Percentiles rank a stretch among this genome's conserved stretches.
Conservation (phyloP, 92 coral and sea anemone genomes). For the Epizoanthus fatuus region DNA sequence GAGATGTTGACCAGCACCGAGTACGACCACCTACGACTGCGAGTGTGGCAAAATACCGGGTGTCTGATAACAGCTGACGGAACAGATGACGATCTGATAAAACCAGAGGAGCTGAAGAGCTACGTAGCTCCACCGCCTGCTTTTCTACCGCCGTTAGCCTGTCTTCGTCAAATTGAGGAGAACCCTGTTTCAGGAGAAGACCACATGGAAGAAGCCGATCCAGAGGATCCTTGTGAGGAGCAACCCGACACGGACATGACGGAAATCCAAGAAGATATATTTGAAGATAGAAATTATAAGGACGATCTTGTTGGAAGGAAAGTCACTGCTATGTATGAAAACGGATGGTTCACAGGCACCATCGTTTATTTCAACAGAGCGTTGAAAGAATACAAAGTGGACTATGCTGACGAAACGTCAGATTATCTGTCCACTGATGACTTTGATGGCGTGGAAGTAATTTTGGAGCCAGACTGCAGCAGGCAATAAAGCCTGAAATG, state of each 20-base stretch:
- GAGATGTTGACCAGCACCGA: conserved; percentile 34
- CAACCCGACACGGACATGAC: too few species aligned
- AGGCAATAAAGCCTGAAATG: too few species aligned
- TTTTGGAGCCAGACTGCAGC: conserved; percentile 19
- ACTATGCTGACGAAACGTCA: conserved; percentile 11
- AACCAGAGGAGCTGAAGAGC: conserved; percentile 37
- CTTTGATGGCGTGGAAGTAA: conserved; percentile 30
- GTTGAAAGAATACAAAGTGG: conserved; percentile 23
- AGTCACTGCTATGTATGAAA: too few species aligned
- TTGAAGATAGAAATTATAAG: too few species aligned
- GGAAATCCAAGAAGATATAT: too few species aligned
- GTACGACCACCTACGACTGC: conserved; percentile 42
- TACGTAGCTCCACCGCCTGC: conserved; percentile 44
- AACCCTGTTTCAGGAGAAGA: conserved; percentile 56
- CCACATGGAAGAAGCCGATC: too few species aligned
- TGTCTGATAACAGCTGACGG: neutral
- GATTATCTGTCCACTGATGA: neutral
- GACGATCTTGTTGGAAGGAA: too few species aligned
- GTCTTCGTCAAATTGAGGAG: conserved; percentile 47
- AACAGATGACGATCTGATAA: conserved; percentile 40
- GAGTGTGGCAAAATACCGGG: conserved; percentile 28
- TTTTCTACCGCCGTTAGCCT: conserved; percentile 43
- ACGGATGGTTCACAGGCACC: too few species aligned
- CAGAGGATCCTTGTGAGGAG: too few species aligned
- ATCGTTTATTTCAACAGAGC: too few species aligned